These are phyloP conservation scores for Zaprionus ornatus DNA, from an alignment of 1,140 invertebrate genomes.

Conservation along the genomic window DNA sequence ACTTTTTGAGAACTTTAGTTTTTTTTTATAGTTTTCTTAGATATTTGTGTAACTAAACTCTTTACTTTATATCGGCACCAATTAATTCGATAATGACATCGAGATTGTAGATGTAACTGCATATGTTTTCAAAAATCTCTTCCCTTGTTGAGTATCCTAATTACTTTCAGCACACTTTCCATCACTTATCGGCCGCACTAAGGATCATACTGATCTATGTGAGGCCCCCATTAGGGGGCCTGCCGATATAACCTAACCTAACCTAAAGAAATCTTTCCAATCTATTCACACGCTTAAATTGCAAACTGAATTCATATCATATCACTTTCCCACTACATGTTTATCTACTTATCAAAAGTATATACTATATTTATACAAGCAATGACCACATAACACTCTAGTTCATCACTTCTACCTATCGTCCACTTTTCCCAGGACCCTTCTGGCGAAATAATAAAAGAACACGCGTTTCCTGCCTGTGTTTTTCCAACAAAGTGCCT, in stretches of 20 bases:
- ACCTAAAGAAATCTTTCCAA: not conserved
- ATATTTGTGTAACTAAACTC: too few relatives aligned
- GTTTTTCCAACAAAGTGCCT: slow-evolving; percentile 25
- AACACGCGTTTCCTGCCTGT: slow-evolving; percentile 11
- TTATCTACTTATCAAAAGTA: not conserved
- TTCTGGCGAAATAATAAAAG: not conserved
- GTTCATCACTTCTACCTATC: not conserved
- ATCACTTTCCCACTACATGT: not conserved
- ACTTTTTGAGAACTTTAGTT: too few relatives aligned
- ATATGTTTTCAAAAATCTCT: too few relatives aligned
- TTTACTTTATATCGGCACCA: not conserved
- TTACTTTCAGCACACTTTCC: too few relatives aligned
- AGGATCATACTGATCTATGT: too few relatives aligned
- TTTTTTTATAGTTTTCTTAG: too few relatives aligned
- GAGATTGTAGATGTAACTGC: not conserved
- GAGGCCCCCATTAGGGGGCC: too few relatives aligned
- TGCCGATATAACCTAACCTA: too few relatives aligned
- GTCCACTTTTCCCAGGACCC: not conserved
- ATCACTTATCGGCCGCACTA: too few relatives aligned
- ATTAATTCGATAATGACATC: not conserved
- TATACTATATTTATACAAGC: not conserved
- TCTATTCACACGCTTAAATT: not conserved
- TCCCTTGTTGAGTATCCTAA: too few relatives aligned
- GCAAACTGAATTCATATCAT: not conserved
- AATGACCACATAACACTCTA: not conserved